These are phyloP conservation scores for Atractosteus spatula DNA, from an alignment of 2,113 vertebrate species.

Conservation along the genomic window DNA sequence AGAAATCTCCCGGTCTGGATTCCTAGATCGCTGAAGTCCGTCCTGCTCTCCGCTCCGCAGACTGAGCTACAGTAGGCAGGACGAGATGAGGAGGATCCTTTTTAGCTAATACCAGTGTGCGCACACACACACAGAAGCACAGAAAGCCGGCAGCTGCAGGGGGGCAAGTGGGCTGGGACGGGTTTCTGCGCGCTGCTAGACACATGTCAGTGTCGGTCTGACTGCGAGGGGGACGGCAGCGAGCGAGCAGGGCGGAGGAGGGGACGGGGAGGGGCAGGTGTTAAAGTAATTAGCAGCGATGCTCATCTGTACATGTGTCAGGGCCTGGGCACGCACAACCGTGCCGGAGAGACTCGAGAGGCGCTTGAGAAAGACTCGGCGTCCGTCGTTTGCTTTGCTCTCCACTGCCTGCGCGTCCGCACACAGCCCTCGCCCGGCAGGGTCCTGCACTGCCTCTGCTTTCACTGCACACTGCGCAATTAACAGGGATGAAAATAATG, in stretches of 20 bases:
- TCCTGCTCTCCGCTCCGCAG: conserved; percentile 48
- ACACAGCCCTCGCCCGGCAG: too few relatives aligned
- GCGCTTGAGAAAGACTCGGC: too few relatives aligned
- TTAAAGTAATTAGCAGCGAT: conserved; percentile 22
- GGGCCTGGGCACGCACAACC: neutral
- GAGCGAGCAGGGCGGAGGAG: conserved; percentile 8
- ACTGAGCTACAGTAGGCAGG: conserved; percentile 60
- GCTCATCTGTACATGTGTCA: neutral
- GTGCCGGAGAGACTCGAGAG: too few relatives aligned
- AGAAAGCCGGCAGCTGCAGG: conserved; percentile 14
- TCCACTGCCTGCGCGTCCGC: too few relatives aligned
- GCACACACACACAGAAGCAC: conserved; percentile 24
- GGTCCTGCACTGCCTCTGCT: too few relatives aligned
- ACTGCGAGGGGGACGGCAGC: neutral
- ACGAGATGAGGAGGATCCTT: conserved; percentile 57
- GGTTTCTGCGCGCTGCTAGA: conserved; percentile 17
- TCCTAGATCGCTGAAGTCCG: conserved; percentile 21
- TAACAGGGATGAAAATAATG: too few relatives aligned
- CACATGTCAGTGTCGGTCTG: conserved; percentile 23
- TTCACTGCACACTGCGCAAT: too few relatives aligned
- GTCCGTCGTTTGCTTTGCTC: too few relatives aligned
- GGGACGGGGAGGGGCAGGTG: conserved; percentile 4
- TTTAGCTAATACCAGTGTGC: conserved; percentile 44
- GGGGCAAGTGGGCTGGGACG: conserved; percentile 11
- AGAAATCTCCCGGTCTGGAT: conserved; percentile 44